phyloP scores from a whole-genome alignment of 2,888 invertebrate species.

The Orthonevra nobilis region DNA sequence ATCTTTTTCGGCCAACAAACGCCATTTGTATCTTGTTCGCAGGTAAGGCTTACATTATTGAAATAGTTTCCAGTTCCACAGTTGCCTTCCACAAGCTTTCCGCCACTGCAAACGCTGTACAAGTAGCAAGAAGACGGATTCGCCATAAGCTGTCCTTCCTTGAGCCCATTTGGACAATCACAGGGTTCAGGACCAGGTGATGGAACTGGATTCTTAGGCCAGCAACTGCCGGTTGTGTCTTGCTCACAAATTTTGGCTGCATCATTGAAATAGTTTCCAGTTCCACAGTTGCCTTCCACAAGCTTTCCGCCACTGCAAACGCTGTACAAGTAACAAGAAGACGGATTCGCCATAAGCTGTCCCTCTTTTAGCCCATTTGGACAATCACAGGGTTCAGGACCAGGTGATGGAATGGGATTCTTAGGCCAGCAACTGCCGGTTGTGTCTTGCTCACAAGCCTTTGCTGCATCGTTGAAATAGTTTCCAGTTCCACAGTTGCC shows the following conservation, averaged over 20 bases:
- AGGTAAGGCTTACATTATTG: slow-evolving; percentile 51
- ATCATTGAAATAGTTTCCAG: slow-evolving; percentile 59
- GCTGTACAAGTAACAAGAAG: slow-evolving; percentile 11
- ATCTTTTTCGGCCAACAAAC: slow-evolving; percentile 18
- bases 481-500: slow-evolving; percentile 41
- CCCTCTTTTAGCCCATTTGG: slow-evolving; percentile 23
- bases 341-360: neutral
- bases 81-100: slow-evolving; percentile 64
- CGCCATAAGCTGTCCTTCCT: slow-evolving; percentile 2
- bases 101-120: slow-evolving; percentile 71
- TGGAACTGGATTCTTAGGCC: neutral
- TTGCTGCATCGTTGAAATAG: slow-evolving; percentile 16
- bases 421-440: slow-evolving; percentile 46
- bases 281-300: slow-evolving; percentile 55
- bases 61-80: slow-evolving; percentile 72
- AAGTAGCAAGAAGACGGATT: slow-evolving; percentile 45
- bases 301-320: slow-evolving; percentile 60
- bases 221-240: slow-evolving; percentile 30
- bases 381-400: slow-evolving; percentile 10
- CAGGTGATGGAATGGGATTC: slow-evolving; percentile 15
- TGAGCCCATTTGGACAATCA: slow-evolving; percentile 15
- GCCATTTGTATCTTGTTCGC: slow-evolving; percentile 43
- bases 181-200: slow-evolving; percentile 26
- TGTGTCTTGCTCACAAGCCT: slow-evolving; percentile 10
- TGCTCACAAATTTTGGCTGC: slow-evolving; percentile 36